These are phyloP conservation scores for Drosophila sproati DNA, from an alignment of 1,140 invertebrate genomes.

Conservation along the genomic window DNA sequence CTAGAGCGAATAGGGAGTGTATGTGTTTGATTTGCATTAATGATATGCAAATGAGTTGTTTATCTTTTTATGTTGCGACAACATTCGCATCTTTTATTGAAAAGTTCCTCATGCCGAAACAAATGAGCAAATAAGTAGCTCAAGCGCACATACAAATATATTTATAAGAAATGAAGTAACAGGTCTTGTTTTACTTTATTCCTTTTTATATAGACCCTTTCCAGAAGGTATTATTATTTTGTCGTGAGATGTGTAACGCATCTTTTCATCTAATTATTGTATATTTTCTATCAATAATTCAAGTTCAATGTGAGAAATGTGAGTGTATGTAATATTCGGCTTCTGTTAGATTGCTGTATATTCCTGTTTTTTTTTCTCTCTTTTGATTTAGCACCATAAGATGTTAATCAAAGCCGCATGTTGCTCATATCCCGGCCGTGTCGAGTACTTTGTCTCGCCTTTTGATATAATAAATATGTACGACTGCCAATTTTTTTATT, in stretches of 20 bases:
- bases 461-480: conserved; percentile 60
- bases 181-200: background rate
- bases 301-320: background rate
- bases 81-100: conserved; percentile 68
- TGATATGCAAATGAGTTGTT: conserved; percentile 79
- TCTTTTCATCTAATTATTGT: background rate
- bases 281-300: too few relatives aligned
- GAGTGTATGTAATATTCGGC: background rate
- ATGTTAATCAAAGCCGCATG: conserved; percentile 73
- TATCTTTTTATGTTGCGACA: conserved; percentile 64
- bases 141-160: conserved; percentile 30
- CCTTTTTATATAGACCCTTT: background rate
- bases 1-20: background rate
- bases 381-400: conserved; percentile 27
- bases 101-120: conserved; percentile 57
- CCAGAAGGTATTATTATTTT: background rate
- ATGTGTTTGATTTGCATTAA: conserved; percentile 68
- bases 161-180: conserved; percentile 31
- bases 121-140: conserved; percentile 76
- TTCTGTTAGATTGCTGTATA: background rate
- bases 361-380: background rate
- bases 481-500: conserved; percentile 11
- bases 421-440: conserved; percentile 55
- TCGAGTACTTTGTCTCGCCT: conserved; percentile 36
- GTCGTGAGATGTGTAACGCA: background rate